Evolutionary conservation across 2,113 vertebrate species (phyloP).

Genomic region (Brachyhypopomus occidentalis): DNA sequence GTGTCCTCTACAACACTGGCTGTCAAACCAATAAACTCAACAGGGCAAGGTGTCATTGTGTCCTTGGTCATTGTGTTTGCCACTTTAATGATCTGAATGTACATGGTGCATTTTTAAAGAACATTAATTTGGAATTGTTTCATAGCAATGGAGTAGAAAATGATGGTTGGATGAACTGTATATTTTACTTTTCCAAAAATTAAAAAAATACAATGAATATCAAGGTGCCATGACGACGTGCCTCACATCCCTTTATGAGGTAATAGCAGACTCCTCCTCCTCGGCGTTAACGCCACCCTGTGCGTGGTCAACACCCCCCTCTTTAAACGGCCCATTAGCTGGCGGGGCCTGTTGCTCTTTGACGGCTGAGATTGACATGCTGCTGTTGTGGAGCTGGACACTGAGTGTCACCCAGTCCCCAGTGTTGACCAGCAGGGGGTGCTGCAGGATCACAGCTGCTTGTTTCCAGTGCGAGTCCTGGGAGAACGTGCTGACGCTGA

Average conservation of each 20-base stretch:
- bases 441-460: slow-evolving; percentile 87
- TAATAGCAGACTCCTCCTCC: background rate
- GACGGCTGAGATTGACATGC: slow-evolving; percentile 80
- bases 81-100: background rate
- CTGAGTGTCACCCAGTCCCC: slow-evolving; percentile 82
- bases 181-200: background rate
- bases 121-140: background rate
- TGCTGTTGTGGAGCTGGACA: slow-evolving; percentile 89
- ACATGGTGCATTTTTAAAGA: background rate
- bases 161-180: background rate
- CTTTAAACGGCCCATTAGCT: slow-evolving; percentile 9
- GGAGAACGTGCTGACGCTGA: slow-evolving; percentile 81
- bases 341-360: slow-evolving; percentile 36
- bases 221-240: background rate
- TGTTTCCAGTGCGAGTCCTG: slow-evolving; percentile 94
- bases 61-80: background rate
- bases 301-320: slow-evolving; percentile 6
- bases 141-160: background rate
- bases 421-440: slow-evolving; percentile 79
- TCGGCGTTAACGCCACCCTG: background rate
- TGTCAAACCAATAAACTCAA: slow-evolving; percentile 1
- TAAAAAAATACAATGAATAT: background rate
- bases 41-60: background rate
- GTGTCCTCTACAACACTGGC: background rate
- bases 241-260: background rate